A percentile compares a stretch with the other conserved stretches of the same genome.
These are phyloP conservation scores for Lithobius niger DNA, from an alignment of 1,140 invertebrate genomes.

Conservation along the genomic window DNA sequence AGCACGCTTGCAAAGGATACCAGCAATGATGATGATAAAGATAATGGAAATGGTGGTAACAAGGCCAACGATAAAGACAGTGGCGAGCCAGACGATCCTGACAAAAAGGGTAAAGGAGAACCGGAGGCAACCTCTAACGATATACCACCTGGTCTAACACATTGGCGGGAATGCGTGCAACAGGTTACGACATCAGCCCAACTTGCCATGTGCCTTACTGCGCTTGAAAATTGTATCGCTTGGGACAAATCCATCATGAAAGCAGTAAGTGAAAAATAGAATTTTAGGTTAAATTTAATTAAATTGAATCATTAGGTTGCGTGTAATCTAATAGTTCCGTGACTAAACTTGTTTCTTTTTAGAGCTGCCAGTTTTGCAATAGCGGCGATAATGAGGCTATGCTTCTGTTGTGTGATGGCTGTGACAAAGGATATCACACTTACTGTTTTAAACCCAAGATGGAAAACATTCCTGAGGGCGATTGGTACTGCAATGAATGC, in stretches of 20 bases:
- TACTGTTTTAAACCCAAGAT: constrained; percentile 97
- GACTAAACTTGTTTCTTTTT: constrained; percentile 30
- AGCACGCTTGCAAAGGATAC: too few relatives aligned
- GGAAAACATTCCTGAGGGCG: constrained; percentile 88
- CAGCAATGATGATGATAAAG: too few relatives aligned
- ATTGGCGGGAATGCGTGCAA: constrained; percentile 76
- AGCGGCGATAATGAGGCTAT: constrained; percentile 93
- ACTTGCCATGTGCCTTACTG: constrained; percentile 75
- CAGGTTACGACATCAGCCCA: constrained; percentile 73
- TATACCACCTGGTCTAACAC: constrained; percentile 43
- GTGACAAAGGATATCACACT: constrained; percentile 95
- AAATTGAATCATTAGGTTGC: too few relatives aligned
- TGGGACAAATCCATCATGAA: constrained; percentile 99
- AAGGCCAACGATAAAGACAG: too few relatives aligned
- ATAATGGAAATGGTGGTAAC: too few relatives aligned
- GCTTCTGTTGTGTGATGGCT: constrained; percentile 86
- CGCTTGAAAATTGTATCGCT: constrained; percentile 79
- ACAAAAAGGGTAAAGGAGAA: too few relatives aligned
- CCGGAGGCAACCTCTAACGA: constrained; percentile 17
- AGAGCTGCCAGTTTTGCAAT: constrained; percentile 95
- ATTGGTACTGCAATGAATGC: constrained; percentile 96
- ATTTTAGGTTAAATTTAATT: too few relatives aligned
- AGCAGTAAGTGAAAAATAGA: constrained; percentile 55
- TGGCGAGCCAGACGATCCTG: too few relatives aligned
- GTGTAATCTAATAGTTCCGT: too few relatives aligned